Base-by-base conservation (phyloP, 2,113 vertebrate genomes). In the Australoheros scitulus region DNA sequence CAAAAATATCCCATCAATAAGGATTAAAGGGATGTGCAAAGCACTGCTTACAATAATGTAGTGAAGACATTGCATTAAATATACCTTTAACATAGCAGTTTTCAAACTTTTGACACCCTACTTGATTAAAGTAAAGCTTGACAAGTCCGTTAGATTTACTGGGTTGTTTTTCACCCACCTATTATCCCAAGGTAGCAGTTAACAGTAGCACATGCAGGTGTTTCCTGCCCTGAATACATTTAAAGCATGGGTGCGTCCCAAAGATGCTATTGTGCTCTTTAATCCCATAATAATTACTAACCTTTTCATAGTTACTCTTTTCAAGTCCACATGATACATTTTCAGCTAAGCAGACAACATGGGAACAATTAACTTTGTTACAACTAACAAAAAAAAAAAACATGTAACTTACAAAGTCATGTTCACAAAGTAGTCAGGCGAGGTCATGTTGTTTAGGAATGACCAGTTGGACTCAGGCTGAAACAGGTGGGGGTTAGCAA, bases 391-490 rank as follows among this genome's bases (percentile, higher is more conserved):
- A 50, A 70, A 55, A 18, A 10, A 32, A 9, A 50, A 2, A 10
- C 7, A 36, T 79, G 41, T 15, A 36, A 89, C 93, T 93, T 60
- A 94, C 94, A 32, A 6, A 18, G 0, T 20, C 5, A 2, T 0
- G 26, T 79, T 14, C 0, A 72, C 38, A 38, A 5, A 26, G 79
- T 88, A 50, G 3, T 87, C 84, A 5, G 11, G 0, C 8, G 7
- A 17, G 50, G 79, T 79, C 60, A 59, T 0, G 61, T 94, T 94
- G 89, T 84, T 20, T 1, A 93, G 82, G 74, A 92, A 91, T 1
- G 90, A 84, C 93, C 92, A 94, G 89, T 83, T 90, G 75, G 65
- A 56, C 11, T 65, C 63, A 1, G 7, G 2, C 5, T 56, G 26
- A 77, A 78, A 92, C 63, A 93, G 6, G 13, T 88, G 8, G 0